Evolutionary conservation across 1,140 invertebrate genomes (phyloP).

Genomic region (Dysdera silvatica): DNA sequence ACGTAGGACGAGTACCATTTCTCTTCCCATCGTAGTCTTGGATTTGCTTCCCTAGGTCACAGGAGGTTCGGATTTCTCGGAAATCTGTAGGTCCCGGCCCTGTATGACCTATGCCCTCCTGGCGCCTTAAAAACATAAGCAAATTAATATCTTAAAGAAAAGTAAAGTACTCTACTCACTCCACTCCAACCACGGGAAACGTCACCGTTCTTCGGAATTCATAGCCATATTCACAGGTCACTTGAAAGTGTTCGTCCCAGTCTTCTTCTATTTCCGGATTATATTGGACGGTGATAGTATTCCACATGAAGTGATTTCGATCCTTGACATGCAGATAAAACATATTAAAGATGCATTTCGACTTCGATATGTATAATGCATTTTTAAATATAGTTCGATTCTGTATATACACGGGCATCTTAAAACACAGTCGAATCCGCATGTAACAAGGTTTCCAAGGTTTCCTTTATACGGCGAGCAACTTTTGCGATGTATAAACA

Average conservation of each 20-base stretch:
- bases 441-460: too few species aligned
- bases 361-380: not conserved
- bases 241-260: slow-evolving; percentile 89
- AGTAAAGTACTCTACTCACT: slow-evolving; percentile 59
- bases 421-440: too few species aligned
- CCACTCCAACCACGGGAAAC: slow-evolving; percentile 86
- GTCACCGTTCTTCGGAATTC: slow-evolving; percentile 95
- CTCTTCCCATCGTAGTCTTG: too few species aligned
- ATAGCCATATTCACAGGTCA: slow-evolving; percentile 93
- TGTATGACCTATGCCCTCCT: too few species aligned
- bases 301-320: slow-evolving; percentile 74
- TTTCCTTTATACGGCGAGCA: too few species aligned
- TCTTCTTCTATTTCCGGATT: slow-evolving; percentile 88
- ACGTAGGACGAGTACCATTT: too few species aligned
- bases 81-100: too few species aligned
- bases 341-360: not conserved
- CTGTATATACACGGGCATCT: too few species aligned
- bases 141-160: not conserved
- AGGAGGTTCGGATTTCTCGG: too few species aligned
- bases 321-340: not conserved
- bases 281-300: slow-evolving; percentile 88
- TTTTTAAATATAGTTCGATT: not conserved
- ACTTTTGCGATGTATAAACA: too few species aligned
- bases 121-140: not conserved
- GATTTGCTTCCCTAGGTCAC: too few species aligned